Evolutionary conservation across 1,140 invertebrate species (phyloP).

Genomic region (Pogonomyrmex barbatus): DNA sequence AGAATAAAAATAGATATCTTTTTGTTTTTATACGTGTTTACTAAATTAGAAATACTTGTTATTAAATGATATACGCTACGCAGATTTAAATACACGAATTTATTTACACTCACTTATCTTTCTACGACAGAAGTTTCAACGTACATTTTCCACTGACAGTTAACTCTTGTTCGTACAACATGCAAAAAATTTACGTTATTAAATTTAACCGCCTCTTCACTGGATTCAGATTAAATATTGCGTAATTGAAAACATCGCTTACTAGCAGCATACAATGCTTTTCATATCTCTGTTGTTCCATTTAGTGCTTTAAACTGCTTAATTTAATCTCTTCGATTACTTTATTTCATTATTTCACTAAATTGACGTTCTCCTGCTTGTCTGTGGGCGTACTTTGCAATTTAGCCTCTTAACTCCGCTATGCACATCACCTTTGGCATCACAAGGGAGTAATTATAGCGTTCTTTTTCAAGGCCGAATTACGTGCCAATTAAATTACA

Average conservation of each 20-base stretch:
- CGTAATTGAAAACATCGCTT: constrained; percentile 3
- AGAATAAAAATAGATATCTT: not conserved
- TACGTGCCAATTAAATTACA: constrained; percentile 33
- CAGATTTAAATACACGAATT: constrained; percentile 31
- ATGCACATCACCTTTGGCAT: constrained; percentile 10
- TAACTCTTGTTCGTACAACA: constrained; percentile 7
- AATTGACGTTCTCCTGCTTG: constrained; percentile 25
- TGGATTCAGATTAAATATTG: constrained; percentile 16
- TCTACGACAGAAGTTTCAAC: constrained; percentile 27
- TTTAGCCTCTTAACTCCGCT: constrained; percentile 27
- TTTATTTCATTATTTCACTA: constrained; percentile 45
- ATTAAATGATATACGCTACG: not conserved
- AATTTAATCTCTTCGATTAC: constrained; percentile 41
- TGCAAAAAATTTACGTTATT: constrained; percentile 17
- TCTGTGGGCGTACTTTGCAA: constrained; percentile 23
- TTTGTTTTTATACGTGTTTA: not conserved
- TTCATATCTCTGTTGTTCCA: constrained; percentile 5
- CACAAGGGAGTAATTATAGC: constrained; percentile 18
- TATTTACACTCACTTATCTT: constrained; percentile 2
- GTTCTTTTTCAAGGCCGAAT: constrained; percentile 5
- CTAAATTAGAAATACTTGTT: not conserved
- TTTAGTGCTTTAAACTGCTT: constrained; percentile 18
- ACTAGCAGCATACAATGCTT: not conserved
- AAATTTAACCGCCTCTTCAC: not conserved
- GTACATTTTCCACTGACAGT: not conserved